These are phyloP conservation scores for Aptenodytes patagonicus DNA, from an alignment of 2,113 vertebrate genomes.

Conservation along the genomic window DNA sequence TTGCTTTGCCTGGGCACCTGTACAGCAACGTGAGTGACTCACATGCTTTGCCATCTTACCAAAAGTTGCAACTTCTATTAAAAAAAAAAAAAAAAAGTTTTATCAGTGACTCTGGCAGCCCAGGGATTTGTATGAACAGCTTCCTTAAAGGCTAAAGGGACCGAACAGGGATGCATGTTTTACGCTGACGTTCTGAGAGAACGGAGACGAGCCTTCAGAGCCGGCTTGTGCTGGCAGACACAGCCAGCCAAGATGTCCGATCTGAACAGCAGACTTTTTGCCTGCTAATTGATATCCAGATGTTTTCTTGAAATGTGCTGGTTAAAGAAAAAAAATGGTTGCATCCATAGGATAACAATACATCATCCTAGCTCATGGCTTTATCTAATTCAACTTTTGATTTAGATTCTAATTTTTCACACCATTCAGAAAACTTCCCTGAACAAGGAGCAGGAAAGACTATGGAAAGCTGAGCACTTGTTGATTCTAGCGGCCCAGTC, in stretches of 20 bases:
- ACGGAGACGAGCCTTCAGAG: not conserved
- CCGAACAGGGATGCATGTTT: not conserved
- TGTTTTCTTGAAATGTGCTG: not conserved
- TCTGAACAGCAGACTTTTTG: not conserved
- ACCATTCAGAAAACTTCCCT: not conserved
- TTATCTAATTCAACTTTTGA: not conserved
- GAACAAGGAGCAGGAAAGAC: not conserved
- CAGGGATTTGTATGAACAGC: not conserved
- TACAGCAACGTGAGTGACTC: not conserved
- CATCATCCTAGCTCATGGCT: not conserved
- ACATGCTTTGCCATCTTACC: not conserved
- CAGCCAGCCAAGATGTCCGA: not conserved
- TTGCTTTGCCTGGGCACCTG: not conserved
- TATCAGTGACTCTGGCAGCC: not conserved
- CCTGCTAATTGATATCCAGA: not conserved
- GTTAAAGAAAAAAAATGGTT: not conserved
- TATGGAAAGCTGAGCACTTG: not conserved
- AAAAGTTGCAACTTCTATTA: not conserved
- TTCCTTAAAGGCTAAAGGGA: not conserved
- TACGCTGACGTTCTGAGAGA: not conserved
- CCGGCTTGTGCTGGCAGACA: not conserved
- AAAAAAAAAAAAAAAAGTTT: not conserved
- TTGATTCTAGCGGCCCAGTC: not conserved
- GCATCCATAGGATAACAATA: not conserved
- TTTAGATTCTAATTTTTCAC: not conserved